Evolutionary conservation across 2,888 invertebrate species (phyloP).

Genomic region (Silvanus unidentatus): DNA sequence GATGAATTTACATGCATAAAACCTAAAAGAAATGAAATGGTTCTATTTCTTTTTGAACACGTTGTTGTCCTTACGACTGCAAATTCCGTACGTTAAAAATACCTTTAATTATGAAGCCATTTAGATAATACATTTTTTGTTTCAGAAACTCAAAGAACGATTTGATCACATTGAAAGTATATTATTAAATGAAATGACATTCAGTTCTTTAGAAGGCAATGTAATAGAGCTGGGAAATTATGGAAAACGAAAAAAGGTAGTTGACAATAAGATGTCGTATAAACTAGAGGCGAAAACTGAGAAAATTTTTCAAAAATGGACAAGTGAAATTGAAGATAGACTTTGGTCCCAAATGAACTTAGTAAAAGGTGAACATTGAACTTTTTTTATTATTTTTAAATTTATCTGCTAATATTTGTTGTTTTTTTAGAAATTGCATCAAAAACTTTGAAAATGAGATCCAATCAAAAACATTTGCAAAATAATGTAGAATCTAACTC

Average conservation of each 20-base stretch:
- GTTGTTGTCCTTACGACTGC: constrained; percentile 35
- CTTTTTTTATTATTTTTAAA: background rate
- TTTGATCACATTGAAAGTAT: constrained; percentile 35
- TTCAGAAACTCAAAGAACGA: constrained; percentile 30
- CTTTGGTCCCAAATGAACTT: constrained; percentile 37
- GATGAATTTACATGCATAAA: constrained; percentile 34
- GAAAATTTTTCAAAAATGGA: constrained; percentile 36
- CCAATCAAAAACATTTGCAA: constrained; percentile 7
- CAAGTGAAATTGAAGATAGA: constrained; percentile 31
- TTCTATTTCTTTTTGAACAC: constrained; percentile 40
- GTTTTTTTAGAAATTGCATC: constrained; percentile 2
- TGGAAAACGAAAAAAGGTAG: constrained; percentile 24
- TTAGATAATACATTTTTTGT: constrained; percentile 7
- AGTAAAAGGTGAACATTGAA: constrained; percentile 31
- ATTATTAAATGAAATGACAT: constrained; percentile 34
- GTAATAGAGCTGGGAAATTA: constrained; percentile 33
- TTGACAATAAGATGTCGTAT: constrained; percentile 21
- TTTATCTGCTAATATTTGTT: constrained; percentile 1
- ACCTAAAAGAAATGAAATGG: constrained; percentile 33
- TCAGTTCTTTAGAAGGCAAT: constrained; percentile 30
- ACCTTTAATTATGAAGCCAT: constrained; percentile 1
- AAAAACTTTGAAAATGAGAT: constrained; percentile 8
- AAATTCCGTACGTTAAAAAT: constrained; percentile 19
- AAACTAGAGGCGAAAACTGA: constrained; percentile 33
- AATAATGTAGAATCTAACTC: constrained; percentile 2